phyloP scores from a whole-genome alignment of 1,140 invertebrate genomes.

The Glomeris maerens region DNA sequence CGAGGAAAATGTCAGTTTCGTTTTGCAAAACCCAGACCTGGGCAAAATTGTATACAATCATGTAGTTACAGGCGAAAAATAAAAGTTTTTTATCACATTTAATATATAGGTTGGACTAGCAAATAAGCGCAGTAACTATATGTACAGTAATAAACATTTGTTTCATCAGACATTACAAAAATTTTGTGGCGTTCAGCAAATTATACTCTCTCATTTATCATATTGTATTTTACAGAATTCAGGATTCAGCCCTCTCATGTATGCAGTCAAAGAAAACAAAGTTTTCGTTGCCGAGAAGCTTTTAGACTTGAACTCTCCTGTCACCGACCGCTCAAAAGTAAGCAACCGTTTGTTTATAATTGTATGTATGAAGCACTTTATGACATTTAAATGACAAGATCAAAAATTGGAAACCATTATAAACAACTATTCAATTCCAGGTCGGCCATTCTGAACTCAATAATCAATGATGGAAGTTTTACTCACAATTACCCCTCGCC shows the following conservation, averaged over 20 bases:
- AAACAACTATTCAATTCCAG: too few relatives aligned
- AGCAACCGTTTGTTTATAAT: too few relatives aligned
- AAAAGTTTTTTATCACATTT: slow-evolving; percentile 6
- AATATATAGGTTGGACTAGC: background rate
- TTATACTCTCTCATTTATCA: slow-evolving; percentile 10
- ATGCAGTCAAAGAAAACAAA: slow-evolving; percentile 84
- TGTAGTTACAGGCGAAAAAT: slow-evolving; percentile 15
- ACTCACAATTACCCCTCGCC: too few relatives aligned
- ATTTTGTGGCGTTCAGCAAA: background rate
- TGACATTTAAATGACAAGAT: too few relatives aligned
- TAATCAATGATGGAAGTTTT: too few relatives aligned
- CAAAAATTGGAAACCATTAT: too few relatives aligned
- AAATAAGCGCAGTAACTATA: slow-evolving; percentile 9
- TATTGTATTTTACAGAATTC: slow-evolving; percentile 52
- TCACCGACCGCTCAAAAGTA: slow-evolving; percentile 75
- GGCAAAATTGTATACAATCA: too few relatives aligned
- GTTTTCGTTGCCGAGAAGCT: slow-evolving; percentile 74
- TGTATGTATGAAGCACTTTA: too few relatives aligned
- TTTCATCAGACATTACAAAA: slow-evolving; percentile 3
- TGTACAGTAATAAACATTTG: slow-evolving; percentile 15
- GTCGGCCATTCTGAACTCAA: too few relatives aligned
- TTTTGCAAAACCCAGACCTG: too few relatives aligned
- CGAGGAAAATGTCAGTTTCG: too few relatives aligned
- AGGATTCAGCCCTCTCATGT: slow-evolving; percentile 88
- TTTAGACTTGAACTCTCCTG: slow-evolving; percentile 79